These are phyloP conservation scores for Agonopterix heracliana DNA, from an alignment of 2,888 invertebrate genomes.

Conservation along the genomic window DNA sequence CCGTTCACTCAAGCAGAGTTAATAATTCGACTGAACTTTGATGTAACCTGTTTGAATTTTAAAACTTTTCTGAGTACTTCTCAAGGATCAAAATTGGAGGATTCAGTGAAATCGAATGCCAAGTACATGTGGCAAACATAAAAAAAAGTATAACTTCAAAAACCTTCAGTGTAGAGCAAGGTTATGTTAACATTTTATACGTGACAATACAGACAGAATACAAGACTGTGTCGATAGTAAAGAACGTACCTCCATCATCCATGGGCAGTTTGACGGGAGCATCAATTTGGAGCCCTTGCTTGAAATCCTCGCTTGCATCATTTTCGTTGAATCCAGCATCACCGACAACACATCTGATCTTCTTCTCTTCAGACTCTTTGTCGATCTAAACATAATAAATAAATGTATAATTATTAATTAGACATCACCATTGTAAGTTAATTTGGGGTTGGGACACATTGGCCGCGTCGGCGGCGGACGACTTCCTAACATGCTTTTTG, in stretches of 20 bases:
- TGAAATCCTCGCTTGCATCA: conserved; percentile 42
- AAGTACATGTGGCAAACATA: too few relatives aligned
- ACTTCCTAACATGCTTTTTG: too few relatives aligned
- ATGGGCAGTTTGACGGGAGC: conserved; percentile 62
- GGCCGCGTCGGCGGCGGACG: background rate
- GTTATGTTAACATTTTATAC: too few relatives aligned
- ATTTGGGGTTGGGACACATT: background rate
- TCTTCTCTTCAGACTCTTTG: conserved; percentile 61
- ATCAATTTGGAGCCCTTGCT: conserved; percentile 32
- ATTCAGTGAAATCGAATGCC: too few relatives aligned
- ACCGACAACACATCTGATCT: conserved; percentile 49
- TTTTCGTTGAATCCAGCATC: conserved; percentile 32
- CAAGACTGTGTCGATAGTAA: background rate
- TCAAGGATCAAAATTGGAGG: too few relatives aligned
- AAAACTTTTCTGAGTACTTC: too few relatives aligned
- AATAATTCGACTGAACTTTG: too few relatives aligned
- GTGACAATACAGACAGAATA: too few relatives aligned
- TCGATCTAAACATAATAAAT: conserved; percentile 43
- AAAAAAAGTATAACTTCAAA: too few relatives aligned
- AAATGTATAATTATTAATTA: background rate
- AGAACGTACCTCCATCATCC: conserved; percentile 45
- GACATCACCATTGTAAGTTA: background rate
- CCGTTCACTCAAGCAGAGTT: too few relatives aligned
- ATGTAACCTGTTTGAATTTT: too few relatives aligned
- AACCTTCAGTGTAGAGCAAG: too few relatives aligned